Evolutionary conservation across 2,888 invertebrate genomes (phyloP), one percentile per base, ranked within the genome.

Genomic region (Synergus itoensis): DNA sequence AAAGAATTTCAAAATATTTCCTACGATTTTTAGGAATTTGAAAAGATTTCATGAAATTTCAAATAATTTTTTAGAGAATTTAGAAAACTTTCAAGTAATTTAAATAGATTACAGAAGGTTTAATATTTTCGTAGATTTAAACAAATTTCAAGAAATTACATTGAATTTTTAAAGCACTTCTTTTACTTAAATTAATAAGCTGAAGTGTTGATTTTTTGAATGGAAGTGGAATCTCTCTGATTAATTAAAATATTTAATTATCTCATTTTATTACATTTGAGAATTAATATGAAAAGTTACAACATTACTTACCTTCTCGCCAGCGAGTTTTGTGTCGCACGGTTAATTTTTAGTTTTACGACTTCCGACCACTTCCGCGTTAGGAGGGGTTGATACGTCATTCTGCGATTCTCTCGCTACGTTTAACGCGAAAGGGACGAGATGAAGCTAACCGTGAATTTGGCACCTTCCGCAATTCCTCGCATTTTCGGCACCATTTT

Each of bases 341-440:
- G 28, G 53, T 73, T 73, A 73, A 73, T 73, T 73, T 73, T 53
- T 73, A 69, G 80, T 79, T 82, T 81, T 82, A 79, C 77, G 82
- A 78, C 18, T 57, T 67, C 60, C 75, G 45, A 65, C 63, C 77
- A 57, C 62, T 53, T 45, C 48, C 69, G 77, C 78, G 65, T 43
- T 12, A 53, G 64, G 28, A 28, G 53, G 8, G 62, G 21, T 62
- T 75, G 75, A 65, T 81, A 81, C 78, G 82, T 77, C 82, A 81
- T 81, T 83, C 63, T 78, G 62, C 82, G 79, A 83, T 83, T 83
- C 79, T 83, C 76, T 83, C 81, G 77, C 76, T 77, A 76, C 80
- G 80, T 81, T 83, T 81, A 81, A 80, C 81, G 76, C 43, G 80
- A 83, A 80, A 77, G 76, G 73, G 28, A 73, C 40, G 53, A 57